These are phyloP conservation scores for Plectrocnemia conspersa DNA, from an alignment of 1,140 invertebrate genomes.

Conservation along the genomic window DNA sequence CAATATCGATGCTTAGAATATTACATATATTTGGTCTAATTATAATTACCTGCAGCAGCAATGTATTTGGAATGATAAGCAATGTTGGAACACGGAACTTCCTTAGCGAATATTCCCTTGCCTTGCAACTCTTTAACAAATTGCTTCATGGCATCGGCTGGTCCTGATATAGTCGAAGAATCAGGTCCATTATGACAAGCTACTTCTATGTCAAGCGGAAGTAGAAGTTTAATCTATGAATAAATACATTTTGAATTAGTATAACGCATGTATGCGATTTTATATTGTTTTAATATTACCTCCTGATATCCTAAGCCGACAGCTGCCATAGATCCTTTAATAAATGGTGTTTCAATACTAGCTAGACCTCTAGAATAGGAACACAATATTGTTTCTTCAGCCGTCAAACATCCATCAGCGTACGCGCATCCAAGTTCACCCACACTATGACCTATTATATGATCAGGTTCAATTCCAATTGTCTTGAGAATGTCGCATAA, in stretches of 20 bases:
- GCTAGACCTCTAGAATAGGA: slow-evolving; percentile 83
- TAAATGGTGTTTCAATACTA: slow-evolving; percentile 71
- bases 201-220: slow-evolving; percentile 67
- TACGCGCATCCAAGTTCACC: slow-evolving; percentile 87
- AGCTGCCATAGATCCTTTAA: slow-evolving; percentile 79
- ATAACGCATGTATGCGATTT: too few relatives aligned
- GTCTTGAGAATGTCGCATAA: slow-evolving; percentile 70
- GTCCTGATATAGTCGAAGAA: slow-evolving; percentile 82
- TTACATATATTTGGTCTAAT: too few relatives aligned
- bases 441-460: slow-evolving; percentile 80
- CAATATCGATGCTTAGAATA: not conserved
- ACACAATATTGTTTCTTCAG: slow-evolving; percentile 76
- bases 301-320: slow-evolving; percentile 63
- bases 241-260: not conserved
- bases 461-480: slow-evolving; percentile 73
- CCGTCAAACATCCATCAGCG: slow-evolving; percentile 79
- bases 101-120: slow-evolving; percentile 75
- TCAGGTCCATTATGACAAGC: slow-evolving; percentile 84
- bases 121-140: slow-evolving; percentile 67
- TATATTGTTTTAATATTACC: slow-evolving; percentile 33
- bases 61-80: slow-evolving; percentile 84
- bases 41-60: slow-evolving; percentile 59
- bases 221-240: slow-evolving; percentile 44
- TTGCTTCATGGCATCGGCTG: slow-evolving; percentile 60
- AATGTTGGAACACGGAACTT: slow-evolving; percentile 75